These are phyloP conservation scores for Podargus strigoides DNA, from an alignment of 2,797 vertebrate species.

Conservation along the genomic window DNA sequence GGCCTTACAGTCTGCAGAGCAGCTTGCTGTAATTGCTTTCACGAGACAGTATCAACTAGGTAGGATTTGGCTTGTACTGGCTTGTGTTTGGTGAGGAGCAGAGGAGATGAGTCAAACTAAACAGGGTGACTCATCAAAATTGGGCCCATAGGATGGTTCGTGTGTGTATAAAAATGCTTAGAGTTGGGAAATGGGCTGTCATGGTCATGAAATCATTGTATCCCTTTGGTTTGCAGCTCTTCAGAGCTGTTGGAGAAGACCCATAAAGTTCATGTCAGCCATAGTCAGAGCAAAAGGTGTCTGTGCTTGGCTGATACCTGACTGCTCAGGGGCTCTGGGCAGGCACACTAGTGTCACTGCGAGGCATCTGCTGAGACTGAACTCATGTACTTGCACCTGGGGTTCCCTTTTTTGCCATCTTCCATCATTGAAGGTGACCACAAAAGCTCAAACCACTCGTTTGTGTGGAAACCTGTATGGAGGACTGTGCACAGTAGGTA, in stretches of 20 bases:
- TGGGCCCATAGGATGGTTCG: background rate
- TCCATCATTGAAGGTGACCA: background rate
- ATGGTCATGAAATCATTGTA: background rate
- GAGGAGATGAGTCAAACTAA: background rate
- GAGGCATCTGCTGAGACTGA: background rate
- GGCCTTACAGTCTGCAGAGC: background rate
- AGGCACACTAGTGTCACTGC: background rate
- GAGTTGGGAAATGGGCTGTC: background rate
- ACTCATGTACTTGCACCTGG: background rate
- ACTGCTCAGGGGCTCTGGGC: background rate
- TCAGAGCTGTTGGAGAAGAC: background rate
- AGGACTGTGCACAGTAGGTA: background rate
- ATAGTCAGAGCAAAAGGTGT: background rate
- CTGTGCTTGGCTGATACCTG: background rate
- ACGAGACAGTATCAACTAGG: background rate
- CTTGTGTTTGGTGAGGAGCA: background rate
- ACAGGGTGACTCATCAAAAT: slow-evolving; percentile 1
- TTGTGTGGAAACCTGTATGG: background rate
- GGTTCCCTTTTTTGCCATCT: background rate
- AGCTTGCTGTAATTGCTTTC: background rate
- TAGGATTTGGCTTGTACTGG: slow-evolving; percentile 11
- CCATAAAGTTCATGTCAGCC: background rate
- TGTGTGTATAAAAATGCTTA: background rate
- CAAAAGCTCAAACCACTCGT: background rate
- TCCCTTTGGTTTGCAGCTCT: background rate